Evolutionary conservation across 2,113 vertebrate species (phyloP), one percentile per base, ranked within the genome.

Genomic region (Amazona guildingii): DNA sequence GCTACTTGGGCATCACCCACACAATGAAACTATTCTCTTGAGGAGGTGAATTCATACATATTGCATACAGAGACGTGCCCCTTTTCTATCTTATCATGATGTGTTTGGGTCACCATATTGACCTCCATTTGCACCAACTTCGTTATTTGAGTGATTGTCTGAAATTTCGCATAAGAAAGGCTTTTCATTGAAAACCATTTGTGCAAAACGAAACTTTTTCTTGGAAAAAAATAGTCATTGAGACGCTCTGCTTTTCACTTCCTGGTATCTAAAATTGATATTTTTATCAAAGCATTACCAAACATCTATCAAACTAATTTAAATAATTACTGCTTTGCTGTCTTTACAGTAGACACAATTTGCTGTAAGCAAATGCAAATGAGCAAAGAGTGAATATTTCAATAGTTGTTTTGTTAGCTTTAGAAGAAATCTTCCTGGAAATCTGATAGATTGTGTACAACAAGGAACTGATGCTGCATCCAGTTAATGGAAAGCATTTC

Each of bases 361-460:
- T 91, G 86, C 91, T 69, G 73, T 91, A 96, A 95, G 81, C 83
- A 95, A 97, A 95, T 96, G 93, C 89, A 92, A 96, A 94, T 91
- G 64, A 96, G 87, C 41, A 69, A 83, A 80, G 68, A 95, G 59
- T 88, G 87, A 94, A 48, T 88, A 54, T 88, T 89, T 95, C 11
- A 33, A 74, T 84, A 84, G 74, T 78, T 15, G 20, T 74, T 92
- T 89, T 91, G 57, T 94, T 84, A 86, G 73, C 86, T 67, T 92
- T 44, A 52, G 73, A 86, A 94, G 69, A 86, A 86, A 89, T 81
- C 41, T 86, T 72, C 59, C 86, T 86, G 59, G 67, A 39, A 91
- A 89, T 86, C 79, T 67, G 55, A 48, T 75, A 43, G 55, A 77
- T 74, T 67, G n/a, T 67, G 44, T 74, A 69, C 72, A 88, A 80